Evolutionary conservation across 35 echinoderm and acorn worm species (phyloP).

Genomic region (Heliocidaris erythrogramma): DNA sequence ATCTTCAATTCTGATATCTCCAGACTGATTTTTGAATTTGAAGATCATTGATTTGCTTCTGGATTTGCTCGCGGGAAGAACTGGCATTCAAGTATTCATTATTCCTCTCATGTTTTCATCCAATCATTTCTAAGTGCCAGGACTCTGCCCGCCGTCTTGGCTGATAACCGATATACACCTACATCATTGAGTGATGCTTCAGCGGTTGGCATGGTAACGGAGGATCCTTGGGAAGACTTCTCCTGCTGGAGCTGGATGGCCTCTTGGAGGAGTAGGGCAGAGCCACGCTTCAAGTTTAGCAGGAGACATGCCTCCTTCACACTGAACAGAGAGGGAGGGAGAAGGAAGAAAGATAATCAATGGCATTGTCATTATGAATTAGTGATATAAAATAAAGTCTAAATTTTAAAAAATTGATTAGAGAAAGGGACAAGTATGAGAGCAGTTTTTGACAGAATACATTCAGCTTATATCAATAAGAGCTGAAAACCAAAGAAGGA

Average conservation of each 20-base stretch:
- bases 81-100: background rate
- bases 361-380: background rate
- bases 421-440: background rate
- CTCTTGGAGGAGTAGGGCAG: conserved; percentile 75
- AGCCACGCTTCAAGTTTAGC: conserved; percentile 66
- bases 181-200: conserved; percentile 65
- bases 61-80: background rate
- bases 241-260: conserved; percentile 65
- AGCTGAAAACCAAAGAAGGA: background rate
- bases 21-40: too few relatives aligned
- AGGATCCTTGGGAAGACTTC: conserved; percentile 37
- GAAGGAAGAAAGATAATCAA: background rate
- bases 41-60: too few relatives aligned
- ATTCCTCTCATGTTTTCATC: conserved; percentile 50
- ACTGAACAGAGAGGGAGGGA: conserved; percentile 37
- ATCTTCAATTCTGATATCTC: too few relatives aligned
- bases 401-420: too few relatives aligned
- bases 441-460: background rate
- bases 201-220: background rate
- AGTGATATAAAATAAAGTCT: background rate
- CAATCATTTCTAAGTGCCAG: conserved; percentile 74
- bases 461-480: background rate
- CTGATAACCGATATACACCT: conserved; percentile 69
- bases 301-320: conserved; percentile 77
- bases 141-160: conserved; percentile 56